A percentile compares a stretch with the other conserved stretches of the same genome.
Conservation (phyloP, 2,113 vertebrate species). For the Albula glossodonta region DNA sequence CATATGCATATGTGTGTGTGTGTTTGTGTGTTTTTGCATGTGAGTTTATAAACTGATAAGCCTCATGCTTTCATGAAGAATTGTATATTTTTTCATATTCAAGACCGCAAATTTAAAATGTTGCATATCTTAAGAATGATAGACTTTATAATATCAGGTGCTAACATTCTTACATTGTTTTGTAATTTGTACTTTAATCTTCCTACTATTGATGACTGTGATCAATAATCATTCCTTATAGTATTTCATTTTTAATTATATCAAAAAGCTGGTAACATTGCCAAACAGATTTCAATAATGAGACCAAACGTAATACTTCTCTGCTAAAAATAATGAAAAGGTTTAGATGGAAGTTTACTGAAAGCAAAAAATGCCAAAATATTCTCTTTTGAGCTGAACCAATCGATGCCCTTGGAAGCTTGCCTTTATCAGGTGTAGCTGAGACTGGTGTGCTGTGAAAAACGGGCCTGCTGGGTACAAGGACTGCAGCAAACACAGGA, state of each 20-base stretch:
- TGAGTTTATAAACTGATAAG: not conserved
- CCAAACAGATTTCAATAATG: not conserved
- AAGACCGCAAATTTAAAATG: not conserved
- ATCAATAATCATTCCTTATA: not conserved
- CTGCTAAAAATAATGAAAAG: conserved; percentile 13
- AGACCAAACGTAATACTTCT: not conserved
- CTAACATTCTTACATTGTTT: no score
- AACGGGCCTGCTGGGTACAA: conserved; percentile 11
- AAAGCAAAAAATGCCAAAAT: conserved; percentile 21
- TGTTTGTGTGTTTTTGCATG: not conserved
- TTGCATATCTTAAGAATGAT: not conserved
- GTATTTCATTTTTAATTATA: not conserved
- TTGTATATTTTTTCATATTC: no score
- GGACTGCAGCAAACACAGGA: conserved; percentile 32
- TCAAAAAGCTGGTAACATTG: not conserved
- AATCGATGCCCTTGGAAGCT: conserved; percentile 13
- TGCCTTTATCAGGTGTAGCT: conserved; percentile 25
- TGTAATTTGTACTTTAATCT: no score
- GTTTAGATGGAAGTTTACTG: conserved; percentile 3
- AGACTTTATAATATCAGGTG: no score
- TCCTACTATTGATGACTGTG: not conserved
- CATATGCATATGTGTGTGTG: not conserved
- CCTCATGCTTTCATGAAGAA: no score
- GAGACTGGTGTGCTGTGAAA: conserved; percentile 4
- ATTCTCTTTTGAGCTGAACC: conserved; percentile 20